A percentile compares a stretch with the other conserved stretches of the same genome.
Evolutionary conservation across 2,113 vertebrate species (phyloP).

Genomic region (Hippoglossus stenolepis): DNA sequence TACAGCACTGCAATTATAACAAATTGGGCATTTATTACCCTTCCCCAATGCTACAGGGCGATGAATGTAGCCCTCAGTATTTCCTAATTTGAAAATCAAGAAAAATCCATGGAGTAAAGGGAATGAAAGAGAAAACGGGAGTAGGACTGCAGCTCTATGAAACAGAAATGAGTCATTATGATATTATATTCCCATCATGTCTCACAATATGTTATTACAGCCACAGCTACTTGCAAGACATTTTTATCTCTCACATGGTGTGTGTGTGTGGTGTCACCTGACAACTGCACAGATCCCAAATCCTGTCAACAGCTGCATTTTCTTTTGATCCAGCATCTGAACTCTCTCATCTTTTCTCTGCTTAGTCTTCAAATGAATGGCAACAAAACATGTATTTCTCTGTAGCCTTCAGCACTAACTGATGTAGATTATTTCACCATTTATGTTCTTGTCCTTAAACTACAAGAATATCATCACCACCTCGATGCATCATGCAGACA

Average conservation of each 20-base stretch:
- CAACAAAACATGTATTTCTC: conserved; percentile 13
- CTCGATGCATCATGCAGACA: conserved; percentile 3
- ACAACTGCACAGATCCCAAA: conserved; percentile 20
- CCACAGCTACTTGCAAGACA: conserved; percentile 25
- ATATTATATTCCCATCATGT: conserved; percentile 49
- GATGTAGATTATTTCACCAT: neutral
- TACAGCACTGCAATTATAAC: conserved; percentile 55
- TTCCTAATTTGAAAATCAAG: conserved; percentile 47
- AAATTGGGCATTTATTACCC: conserved; percentile 67
- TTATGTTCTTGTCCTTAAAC: neutral
- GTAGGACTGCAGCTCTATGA: neutral
- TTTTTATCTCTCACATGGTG: conserved; percentile 16
- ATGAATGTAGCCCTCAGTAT: conserved; percentile 43
- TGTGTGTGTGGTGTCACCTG: neutral
- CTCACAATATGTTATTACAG: conserved; percentile 47
- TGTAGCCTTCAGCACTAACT: neutral
- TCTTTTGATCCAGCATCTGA: conserved; percentile 24
- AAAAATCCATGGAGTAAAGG: conserved; percentile 34
- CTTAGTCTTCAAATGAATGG: neutral
- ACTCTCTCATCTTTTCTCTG: neutral
- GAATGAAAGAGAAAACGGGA: neutral
- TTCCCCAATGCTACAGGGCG: conserved; percentile 20
- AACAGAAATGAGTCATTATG: conserved; percentile 56
- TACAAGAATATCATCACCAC: neutral
- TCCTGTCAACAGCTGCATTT: conserved; percentile 4